Conservation (phyloP, 2,888 invertebrate genomes). For the Drosophila setosimentum region DNA sequence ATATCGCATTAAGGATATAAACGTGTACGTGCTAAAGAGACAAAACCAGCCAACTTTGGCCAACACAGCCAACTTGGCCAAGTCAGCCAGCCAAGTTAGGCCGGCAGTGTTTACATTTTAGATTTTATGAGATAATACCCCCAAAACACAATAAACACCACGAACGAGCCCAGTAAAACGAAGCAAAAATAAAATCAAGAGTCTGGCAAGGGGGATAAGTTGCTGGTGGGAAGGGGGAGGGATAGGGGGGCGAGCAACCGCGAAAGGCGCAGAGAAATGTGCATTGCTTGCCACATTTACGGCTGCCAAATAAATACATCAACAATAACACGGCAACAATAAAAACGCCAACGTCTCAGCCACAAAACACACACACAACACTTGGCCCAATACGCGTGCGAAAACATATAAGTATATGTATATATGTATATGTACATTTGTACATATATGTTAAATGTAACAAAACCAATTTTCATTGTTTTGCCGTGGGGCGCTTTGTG, state of each 20-base stretch:
- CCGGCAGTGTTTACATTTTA: conserved; percentile 74
- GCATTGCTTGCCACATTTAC: conserved; percentile 42
- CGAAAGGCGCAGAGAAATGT: conserved; percentile 51
- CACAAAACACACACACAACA: conserved; percentile 45
- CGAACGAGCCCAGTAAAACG: conserved; percentile 10
- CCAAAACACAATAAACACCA: conserved; percentile 54
- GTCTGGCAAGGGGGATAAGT: neutral
- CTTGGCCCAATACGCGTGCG: conserved; percentile 56
- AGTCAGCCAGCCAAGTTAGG: conserved; percentile 6
- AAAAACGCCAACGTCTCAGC: conserved; percentile 69
- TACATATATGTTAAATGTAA: conserved; percentile 67
- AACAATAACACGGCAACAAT: conserved; percentile 71
- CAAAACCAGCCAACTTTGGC: conserved; percentile 40
- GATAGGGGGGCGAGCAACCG: conserved; percentile 16
- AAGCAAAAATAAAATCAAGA: conserved; percentile 6
- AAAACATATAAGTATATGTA: conserved; percentile 46
- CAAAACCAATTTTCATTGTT: conserved; percentile 81
- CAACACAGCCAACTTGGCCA: conserved; percentile 8
- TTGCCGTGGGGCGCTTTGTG: conserved; percentile 63
- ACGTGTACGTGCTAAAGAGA: conserved; percentile 68
- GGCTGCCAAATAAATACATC: conserved; percentile 74
- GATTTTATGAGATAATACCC: conserved; percentile 78
- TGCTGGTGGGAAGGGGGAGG: rapidly evolving
- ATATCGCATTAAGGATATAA: conserved; percentile 64
- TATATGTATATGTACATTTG: conserved; percentile 29